Base-by-base conservation (phyloP, 2,888 invertebrate genomes). In the Idaea straminata region DNA sequence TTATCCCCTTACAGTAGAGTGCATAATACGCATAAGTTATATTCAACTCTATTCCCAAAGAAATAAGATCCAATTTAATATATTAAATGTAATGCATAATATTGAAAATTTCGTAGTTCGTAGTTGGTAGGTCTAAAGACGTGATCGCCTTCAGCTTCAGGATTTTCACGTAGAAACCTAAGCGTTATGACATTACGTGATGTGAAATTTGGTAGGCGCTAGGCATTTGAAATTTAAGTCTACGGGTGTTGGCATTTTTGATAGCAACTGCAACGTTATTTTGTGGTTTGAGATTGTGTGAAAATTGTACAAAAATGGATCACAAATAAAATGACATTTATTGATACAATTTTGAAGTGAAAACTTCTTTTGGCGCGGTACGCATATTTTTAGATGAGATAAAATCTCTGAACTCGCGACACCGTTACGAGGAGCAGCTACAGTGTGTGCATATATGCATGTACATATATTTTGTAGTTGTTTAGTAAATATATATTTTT, bases 51-150 rank as follows among this genome's bases (percentile, higher is more conserved):
- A 59, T 59, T 59, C 4, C 10, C 25, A 7, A 5, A 34, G 13
- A 16, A 7, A 25, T 59, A 59, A 5, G 34, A 15, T 59, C 10
- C 16, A 59, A 25, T 25, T 63, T 61, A 74, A 75, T 76, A 78
- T 80, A 78, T 77, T 74, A 75, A 76, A 72, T 77, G 81, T 84
- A 82, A 86, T 82, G 78, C 80, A 75, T 82, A 83, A 79, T 85
- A 85, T 85, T 83, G 83, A 78, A 78, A 81, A 81, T 83, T 83
- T 81, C 78, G 47, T 47, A 47, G 47, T 47, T 47, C 47, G 47
- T 7, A 47, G 25, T 25, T 25, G 83, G 83, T 77, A 78, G 77
- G 71, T 74, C 65, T 61, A 72, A 67, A 62, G 71, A 87, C 86
- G 86, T 86, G 88, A 85, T 79, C 80, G 69, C 75, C 67, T 74